A percentile compares a stretch with the other conserved stretches of the same genome.
Evolutionary conservation across 2,888 invertebrate species (phyloP).

Genomic region (Buathra laborator): DNA sequence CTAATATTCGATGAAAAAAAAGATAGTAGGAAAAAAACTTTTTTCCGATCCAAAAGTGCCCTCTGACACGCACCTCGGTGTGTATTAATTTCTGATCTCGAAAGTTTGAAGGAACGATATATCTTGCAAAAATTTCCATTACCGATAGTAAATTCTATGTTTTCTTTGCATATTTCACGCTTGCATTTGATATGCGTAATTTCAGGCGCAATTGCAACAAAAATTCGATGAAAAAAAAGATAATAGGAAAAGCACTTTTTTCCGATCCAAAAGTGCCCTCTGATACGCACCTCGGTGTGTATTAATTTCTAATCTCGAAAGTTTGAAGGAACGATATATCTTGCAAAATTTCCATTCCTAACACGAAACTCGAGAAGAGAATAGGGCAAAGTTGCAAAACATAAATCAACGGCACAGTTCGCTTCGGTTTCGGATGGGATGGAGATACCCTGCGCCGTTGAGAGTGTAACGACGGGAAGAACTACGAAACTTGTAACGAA

Average conservation of each 20-base stretch:
- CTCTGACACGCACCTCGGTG: not conserved
- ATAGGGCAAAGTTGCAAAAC: constrained; percentile 32
- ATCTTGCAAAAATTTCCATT: not conserved
- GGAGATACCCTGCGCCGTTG: not conserved
- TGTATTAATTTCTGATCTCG: not conserved
- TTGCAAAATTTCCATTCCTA: constrained; percentile 13
- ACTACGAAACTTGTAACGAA: constrained; percentile 73
- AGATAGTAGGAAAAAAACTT: too few species aligned
- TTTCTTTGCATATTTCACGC: not conserved
- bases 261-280: too few species aligned
- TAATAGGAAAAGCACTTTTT: too few species aligned
- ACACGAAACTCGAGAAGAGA: constrained; percentile 3
- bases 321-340: not conserved
- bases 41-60: too few species aligned
- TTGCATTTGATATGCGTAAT: not conserved
- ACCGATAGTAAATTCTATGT: not conserved
- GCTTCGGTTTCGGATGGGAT: constrained; percentile 18
- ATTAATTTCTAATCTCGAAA: constrained; percentile 5
- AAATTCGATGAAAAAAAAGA: not conserved
- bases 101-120: not conserved
- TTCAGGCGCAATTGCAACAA: not conserved
- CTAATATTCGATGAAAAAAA: not conserved
- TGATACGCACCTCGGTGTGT: not conserved
- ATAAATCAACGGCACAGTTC: constrained; percentile 30
- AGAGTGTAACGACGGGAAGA: constrained; percentile 46